Percentiles rank a stretch among this genome's conserved stretches.
phyloP scores from a whole-genome alignment of 1,140 invertebrate species.

The Tribolium madens region DNA sequence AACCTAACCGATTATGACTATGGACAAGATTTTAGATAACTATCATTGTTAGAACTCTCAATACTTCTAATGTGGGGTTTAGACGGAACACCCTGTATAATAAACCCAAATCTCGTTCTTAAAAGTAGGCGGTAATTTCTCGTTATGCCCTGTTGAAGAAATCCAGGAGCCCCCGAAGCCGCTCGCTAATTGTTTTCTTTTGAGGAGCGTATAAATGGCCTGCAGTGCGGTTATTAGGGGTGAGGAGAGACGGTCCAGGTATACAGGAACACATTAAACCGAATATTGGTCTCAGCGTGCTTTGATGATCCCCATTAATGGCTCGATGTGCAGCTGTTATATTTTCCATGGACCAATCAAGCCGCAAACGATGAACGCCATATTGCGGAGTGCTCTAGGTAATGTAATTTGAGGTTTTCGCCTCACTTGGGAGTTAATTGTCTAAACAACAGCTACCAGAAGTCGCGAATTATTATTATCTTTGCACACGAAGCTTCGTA shows the following conservation, averaged over 20 bases:
- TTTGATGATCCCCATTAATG: slow-evolving; percentile 60
- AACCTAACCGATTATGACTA: too few species aligned
- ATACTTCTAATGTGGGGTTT: too few species aligned
- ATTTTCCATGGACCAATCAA: slow-evolving; percentile 62
- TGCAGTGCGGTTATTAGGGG: slow-evolving; percentile 6
- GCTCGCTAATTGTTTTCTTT: slow-evolving; percentile 49
- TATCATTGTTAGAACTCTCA: too few species aligned
- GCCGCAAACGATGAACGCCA: slow-evolving; percentile 52
- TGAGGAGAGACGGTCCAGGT: slow-evolving; percentile 36
- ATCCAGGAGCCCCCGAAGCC: neutral
- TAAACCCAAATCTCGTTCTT: neutral
- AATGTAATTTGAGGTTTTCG: slow-evolving; percentile 47
- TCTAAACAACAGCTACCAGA: slow-evolving; percentile 30
- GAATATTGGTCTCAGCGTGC: slow-evolving; percentile 59
- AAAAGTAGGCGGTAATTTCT: neutral
- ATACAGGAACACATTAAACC: slow-evolving; percentile 54
- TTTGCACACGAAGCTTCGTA: neutral
- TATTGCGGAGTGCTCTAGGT: slow-evolving; percentile 51
- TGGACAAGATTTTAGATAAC: too few species aligned
- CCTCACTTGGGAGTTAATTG: slow-evolving; percentile 19
- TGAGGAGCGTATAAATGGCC: slow-evolving; percentile 50
- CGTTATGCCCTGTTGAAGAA: neutral
- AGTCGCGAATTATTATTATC: slow-evolving; percentile 31
- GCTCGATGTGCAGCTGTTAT: slow-evolving; percentile 62
- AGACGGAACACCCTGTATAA: too few species aligned